phyloP scores from a whole-genome alignment of 2,113 vertebrate species.

The Oryzias melastigma region DNA sequence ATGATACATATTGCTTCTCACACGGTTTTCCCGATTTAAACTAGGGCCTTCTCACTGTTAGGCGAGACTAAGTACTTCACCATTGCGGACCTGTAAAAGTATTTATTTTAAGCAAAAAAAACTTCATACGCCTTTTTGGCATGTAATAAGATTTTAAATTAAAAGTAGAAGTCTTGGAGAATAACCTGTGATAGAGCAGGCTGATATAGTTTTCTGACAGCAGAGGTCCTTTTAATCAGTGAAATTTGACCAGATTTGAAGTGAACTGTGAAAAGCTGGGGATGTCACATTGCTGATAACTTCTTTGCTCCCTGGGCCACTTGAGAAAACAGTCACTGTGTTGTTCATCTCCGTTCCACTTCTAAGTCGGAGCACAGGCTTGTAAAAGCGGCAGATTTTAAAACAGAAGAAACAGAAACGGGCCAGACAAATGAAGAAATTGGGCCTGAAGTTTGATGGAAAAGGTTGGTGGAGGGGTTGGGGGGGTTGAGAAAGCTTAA shows the following conservation, averaged over 20 bases:
- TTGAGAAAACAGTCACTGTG: conserved; percentile 18
- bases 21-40: too few relatives aligned
- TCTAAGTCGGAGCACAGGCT: conserved; percentile 15
- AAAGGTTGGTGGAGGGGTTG: background rate
- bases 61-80: too few relatives aligned
- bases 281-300: conserved; percentile 16
- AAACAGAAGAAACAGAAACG: conserved; percentile 5
- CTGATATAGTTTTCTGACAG: too few relatives aligned
- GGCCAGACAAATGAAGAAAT: conserved; percentile 20
- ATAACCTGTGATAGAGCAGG: too few relatives aligned
- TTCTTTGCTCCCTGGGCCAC: conserved; percentile 15
- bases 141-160: too few relatives aligned
- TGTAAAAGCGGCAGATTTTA: conserved; percentile 28
- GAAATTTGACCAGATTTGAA: background rate
- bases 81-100: too few relatives aligned
- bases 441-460: conserved; percentile 19
- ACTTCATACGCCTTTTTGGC: too few relatives aligned
- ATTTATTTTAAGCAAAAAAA: too few relatives aligned
- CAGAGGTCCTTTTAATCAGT: background rate
- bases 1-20: too few relatives aligned
- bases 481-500: conserved; percentile 9
- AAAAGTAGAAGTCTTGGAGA: too few relatives aligned
- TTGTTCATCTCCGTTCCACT: conserved; percentile 17
- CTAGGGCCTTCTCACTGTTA: too few relatives aligned
- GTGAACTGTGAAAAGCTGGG: background rate